phyloP scores from a whole-genome alignment of 2,113 vertebrate genomes.

The Crotalus viridis region DNA sequence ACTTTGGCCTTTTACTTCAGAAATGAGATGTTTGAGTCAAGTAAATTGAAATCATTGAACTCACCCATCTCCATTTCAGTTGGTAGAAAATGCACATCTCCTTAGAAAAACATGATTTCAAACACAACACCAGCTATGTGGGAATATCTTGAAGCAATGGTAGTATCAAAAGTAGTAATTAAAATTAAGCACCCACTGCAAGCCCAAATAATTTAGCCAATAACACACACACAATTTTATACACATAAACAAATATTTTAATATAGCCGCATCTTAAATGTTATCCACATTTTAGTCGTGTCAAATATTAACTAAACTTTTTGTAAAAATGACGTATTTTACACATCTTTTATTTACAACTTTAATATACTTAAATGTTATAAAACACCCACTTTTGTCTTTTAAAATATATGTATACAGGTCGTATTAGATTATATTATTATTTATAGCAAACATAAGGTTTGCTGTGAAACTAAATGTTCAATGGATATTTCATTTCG shows the following conservation, averaged over 20 bases:
- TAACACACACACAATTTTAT: slow-evolving; percentile 60
- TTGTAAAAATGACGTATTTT: slow-evolving; percentile 93
- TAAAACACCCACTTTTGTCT: slow-evolving; percentile 85
- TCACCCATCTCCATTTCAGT: not conserved
- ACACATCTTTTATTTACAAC: slow-evolving; percentile 99
- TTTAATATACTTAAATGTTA: slow-evolving; percentile 93
- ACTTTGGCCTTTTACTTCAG: not conserved
- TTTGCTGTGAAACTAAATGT: slow-evolving; percentile 75
- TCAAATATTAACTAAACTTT: slow-evolving; percentile 80
- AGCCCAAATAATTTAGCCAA: not conserved
- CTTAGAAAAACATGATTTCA: not conserved
- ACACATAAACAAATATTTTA: slow-evolving; percentile 84
- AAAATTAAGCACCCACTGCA: not conserved
- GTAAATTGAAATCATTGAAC: not conserved
- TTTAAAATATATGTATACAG: slow-evolving; percentile 81
- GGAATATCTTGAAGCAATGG: not conserved
- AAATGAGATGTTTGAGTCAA: not conserved
- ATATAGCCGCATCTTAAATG: slow-evolving; percentile 73
- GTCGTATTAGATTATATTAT: slow-evolving; percentile 78
- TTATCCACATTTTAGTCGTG: slow-evolving; percentile 86
- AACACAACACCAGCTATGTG: not conserved
- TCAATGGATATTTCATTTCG: slow-evolving; percentile 68
- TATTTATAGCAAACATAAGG: slow-evolving; percentile 65
- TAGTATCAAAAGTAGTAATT: not conserved
- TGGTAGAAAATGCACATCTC: not conserved